These are phyloP conservation scores for Drosophila orena DNA, from an alignment of 1,140 invertebrate genomes.

Conservation along the genomic window DNA sequence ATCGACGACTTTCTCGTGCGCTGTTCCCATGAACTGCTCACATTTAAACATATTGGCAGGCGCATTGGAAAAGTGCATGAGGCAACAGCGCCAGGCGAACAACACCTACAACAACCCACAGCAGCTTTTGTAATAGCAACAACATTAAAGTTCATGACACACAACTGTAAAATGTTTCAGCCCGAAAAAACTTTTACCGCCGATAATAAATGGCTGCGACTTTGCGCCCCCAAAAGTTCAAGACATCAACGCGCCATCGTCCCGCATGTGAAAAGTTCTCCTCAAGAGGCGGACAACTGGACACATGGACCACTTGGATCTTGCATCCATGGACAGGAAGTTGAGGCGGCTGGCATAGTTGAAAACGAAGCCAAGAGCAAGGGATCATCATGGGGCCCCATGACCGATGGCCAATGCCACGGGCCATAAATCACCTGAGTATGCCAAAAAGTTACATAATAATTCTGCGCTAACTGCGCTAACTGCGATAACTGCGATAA, in stretches of 20 bases:
- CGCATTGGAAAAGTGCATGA: conserved; percentile 54
- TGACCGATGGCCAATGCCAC: conserved; percentile 76
- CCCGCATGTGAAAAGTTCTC: conserved; percentile 78
- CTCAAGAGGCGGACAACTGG: conserved; percentile 29
- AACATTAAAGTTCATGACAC: conserved; percentile 81
- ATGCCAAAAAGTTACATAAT: conserved; percentile 81
- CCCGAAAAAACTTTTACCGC: conserved; percentile 64
- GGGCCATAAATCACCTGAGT: conserved; percentile 80
- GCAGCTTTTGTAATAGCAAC: conserved; percentile 49
- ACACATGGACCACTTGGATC: conserved; percentile 10
- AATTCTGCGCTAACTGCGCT: conserved; percentile 68
- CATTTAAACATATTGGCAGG: conserved; percentile 74
- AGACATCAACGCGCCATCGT: conserved; percentile 47
- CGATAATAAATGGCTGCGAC: conserved; percentile 77
- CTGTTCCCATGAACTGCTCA: conserved; percentile 79
- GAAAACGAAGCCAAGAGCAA: conserved; percentile 72
- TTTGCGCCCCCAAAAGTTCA: conserved; percentile 81
- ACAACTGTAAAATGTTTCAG: conserved; percentile 82
- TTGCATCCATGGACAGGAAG: conserved; percentile 65
- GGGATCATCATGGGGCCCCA: conserved; percentile 33
- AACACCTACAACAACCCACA: conserved; percentile 20
- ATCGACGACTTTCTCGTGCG: conserved; percentile 67
- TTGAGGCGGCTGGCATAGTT: conserved; percentile 37
- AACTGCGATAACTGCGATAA: conserved; percentile 60
- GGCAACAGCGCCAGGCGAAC: conserved; percentile 20